These are phyloP conservation scores for Craseonycteris thonglongyai DNA, from an alignment of 2,113 vertebrate species.

Conservation along the genomic window DNA sequence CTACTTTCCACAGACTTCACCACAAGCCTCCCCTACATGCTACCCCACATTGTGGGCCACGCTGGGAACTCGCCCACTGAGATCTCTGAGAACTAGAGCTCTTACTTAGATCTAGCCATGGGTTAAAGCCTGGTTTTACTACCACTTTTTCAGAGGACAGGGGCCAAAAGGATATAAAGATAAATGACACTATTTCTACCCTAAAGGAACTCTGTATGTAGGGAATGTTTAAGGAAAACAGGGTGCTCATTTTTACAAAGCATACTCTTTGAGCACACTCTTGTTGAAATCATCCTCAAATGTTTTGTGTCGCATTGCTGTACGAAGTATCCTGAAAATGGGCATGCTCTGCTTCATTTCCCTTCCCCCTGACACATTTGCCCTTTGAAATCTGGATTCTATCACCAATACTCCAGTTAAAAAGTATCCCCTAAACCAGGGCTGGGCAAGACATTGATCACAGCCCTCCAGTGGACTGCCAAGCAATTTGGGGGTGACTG, in stretches of 20 bases:
- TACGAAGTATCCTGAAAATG: not conserved
- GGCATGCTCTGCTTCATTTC: not conserved
- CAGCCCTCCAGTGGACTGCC: too few relatives aligned
- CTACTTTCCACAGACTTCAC: not conserved
- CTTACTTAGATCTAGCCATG: not conserved
- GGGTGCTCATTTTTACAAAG: not conserved
- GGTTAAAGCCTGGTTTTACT: not conserved
- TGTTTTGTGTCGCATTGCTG: not conserved
- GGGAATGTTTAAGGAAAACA: not conserved
- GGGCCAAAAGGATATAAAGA: not conserved
- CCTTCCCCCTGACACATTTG: not conserved
- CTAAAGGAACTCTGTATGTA: not conserved
- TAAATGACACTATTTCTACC: not conserved
- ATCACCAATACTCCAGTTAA: not conserved
- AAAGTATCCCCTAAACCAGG: too few relatives aligned
- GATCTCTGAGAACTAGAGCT: not conserved
- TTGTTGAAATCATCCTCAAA: not conserved
- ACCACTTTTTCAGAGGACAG: not conserved
- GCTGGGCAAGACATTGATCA: too few relatives aligned
- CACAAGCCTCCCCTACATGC: accelerated
- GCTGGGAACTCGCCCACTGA: not conserved
- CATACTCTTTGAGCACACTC: not conserved
- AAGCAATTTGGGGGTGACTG: too few relatives aligned
- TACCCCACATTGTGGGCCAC: not conserved
- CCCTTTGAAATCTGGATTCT: constrained; percentile 23